Base-by-base conservation (phyloP, 2,113 vertebrate species). In the Manacus vitellinus region DNA sequence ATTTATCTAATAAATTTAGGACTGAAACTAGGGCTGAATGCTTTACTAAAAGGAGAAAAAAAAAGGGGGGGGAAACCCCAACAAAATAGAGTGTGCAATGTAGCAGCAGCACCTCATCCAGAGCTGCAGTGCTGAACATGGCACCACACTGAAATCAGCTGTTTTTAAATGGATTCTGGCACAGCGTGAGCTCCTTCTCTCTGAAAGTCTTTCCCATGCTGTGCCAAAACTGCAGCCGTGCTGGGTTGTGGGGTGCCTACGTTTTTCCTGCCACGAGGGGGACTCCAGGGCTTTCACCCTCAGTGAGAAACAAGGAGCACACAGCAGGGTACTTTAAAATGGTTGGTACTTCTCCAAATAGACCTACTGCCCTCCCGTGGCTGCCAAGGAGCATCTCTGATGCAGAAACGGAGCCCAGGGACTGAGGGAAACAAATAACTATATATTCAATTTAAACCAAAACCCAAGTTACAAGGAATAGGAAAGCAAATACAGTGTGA, bases 321-420 rank as follows among this genome's bases (percentile, higher is more conserved):
- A 8, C 0, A 9, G n/a, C 52, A 24, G 56, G 82, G 51, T 27
- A 28, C 31, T 67, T 83, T 28, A 63, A 94, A 90, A 80, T 92
- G 79, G 31, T 31, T 91, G 55, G 39, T 77, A 30, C 30, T 58
- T 86, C 46, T 92, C 37, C 71, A 30, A 35, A 84, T 4, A 86
- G 47, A 41, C 56, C 49, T 95, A 20, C 86, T 92, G 95, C 95
- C 89, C 96, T 95, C 93, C 80, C 4, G 65, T 89, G 95, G 94
- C 76, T 88, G 73, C 61, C 65, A 71, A 33, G 52, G 27, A 86
- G 22, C 85, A 49, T 28, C 51, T 77, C n/a, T 33, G 17, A 62
- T 37, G 37, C 62, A 58, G 47, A 49, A 95, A 65, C 1, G 2
- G 11, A 58, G 39, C 39, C 12, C 12, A 37, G n/a, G 46, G 51